These are phyloP conservation scores for Chalcosyrphus nemorum DNA, from an alignment of 2,888 invertebrate species.

Conservation along the genomic window DNA sequence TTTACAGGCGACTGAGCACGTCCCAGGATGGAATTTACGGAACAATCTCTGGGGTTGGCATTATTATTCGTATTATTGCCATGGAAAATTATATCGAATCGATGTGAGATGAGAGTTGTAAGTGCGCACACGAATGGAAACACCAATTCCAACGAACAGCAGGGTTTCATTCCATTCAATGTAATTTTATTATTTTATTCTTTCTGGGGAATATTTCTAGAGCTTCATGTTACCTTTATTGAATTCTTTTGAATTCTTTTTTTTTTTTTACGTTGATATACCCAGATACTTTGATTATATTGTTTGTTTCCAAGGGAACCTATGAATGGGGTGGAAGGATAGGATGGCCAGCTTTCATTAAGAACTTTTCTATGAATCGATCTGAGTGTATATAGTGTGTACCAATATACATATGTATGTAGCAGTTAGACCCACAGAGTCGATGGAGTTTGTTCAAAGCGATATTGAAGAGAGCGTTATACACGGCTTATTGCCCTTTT, in stretches of 20 bases:
- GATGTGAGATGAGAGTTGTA: slow-evolving; percentile 3
- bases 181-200: slow-evolving; percentile 6
- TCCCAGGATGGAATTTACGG: slow-evolving; percentile 37
- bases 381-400: too few species aligned
- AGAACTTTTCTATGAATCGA: too few species aligned
- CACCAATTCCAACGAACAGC: background rate
- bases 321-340: too few species aligned
- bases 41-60: slow-evolving; percentile 21
- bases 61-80: slow-evolving; percentile 32
- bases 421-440: too few species aligned
- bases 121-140: slow-evolving; percentile 18
- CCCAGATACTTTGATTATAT: too few species aligned
- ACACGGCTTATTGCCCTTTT: too few species aligned
- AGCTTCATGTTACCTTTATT: background rate
- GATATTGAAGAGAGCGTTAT: too few species aligned
- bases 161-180: background rate
- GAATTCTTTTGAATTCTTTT: slow-evolving; percentile 12
- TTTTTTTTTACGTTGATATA: background rate
- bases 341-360: too few species aligned
- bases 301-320: too few species aligned
- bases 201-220: background rate
- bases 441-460: too few species aligned
- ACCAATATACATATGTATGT: too few species aligned
- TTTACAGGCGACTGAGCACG: slow-evolving; percentile 33
- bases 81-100: slow-evolving; percentile 42